Percentiles rank a stretch among this genome's conserved stretches.
Evolutionary conservation across 2,888 invertebrate genomes (phyloP).

Genomic region (Temnothorax ravouxi): DNA sequence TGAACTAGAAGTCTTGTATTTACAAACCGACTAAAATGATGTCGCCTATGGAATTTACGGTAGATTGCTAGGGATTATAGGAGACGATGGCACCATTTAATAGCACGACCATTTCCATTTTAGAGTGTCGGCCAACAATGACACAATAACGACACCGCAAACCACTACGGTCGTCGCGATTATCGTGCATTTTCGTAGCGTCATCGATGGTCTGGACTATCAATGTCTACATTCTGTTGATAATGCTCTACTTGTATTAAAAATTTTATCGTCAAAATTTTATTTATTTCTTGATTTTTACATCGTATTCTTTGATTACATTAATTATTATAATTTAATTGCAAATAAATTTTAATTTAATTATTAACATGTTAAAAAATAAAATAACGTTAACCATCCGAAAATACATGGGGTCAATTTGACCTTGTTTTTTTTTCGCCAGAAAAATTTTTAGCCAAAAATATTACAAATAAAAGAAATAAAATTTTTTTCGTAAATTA

Average conservation of each 20-base stretch:
- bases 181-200: conserved; percentile 38
- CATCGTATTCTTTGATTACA: not conserved
- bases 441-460: too few species aligned
- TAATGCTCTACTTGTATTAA: not conserved
- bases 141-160: conserved; percentile 71
- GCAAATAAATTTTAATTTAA: not conserved
- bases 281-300: not conserved
- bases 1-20: conserved; percentile 33
- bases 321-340: not conserved
- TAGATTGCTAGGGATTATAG: conserved; percentile 67
- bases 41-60: conserved; percentile 58
- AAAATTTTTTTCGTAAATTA: too few species aligned
- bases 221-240: conserved; percentile 18
- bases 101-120: conserved; percentile 70
- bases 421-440: too few species aligned
- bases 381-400: not conserved
- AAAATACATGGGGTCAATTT: too few species aligned
- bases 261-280: not conserved
- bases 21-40: conserved; percentile 62
- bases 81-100: conserved; percentile 73
- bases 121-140: conserved; percentile 68
- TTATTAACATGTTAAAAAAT: not conserved
- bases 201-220: conserved; percentile 7
- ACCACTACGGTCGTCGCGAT: conserved; percentile 32
- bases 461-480: too few species aligned